Conservation (phyloP, 2,113 vertebrate species). For the Bagarius yarrelli region DNA sequence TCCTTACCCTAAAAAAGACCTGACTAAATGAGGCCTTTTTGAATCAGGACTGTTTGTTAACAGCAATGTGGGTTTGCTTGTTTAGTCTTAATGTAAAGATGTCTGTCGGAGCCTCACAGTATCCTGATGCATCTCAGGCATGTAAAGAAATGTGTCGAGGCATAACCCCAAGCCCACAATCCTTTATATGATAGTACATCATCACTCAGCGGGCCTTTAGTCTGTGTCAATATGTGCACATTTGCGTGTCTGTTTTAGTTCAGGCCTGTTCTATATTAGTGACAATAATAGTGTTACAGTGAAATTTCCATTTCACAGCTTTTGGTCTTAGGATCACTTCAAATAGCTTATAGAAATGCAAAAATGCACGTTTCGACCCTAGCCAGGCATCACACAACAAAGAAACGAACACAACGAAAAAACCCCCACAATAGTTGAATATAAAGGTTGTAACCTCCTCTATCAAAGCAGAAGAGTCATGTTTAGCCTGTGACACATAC, state of each 20-base stretch:
- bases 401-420: no score
- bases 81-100: conserved; percentile 10
- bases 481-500: conserved; percentile 53
- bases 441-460: neutral
- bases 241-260: conserved; percentile 1
- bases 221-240: conserved; percentile 20
- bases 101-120: conserved; percentile 26
- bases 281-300: neutral
- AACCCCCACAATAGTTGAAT: neutral
- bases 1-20: neutral
- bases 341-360: conserved; percentile 20
- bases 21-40: neutral
- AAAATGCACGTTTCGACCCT: neutral
- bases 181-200: conserved; percentile 37
- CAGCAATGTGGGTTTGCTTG: neutral
- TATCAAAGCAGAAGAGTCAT: conserved; percentile 21
- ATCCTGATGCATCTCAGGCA: conserved; percentile 41
- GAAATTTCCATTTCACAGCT: neutral
- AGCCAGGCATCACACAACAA: neutral
- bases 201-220: conserved; percentile 40
- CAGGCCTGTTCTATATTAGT: neutral
- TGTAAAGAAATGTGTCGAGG: conserved; percentile 32
- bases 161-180: conserved; percentile 14
- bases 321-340: neutral
- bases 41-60: neutral